These are phyloP conservation scores for Microctenopoma lineatum DNA, from an alignment of 2,797 vertebrate species.

Conservation along the genomic window DNA sequence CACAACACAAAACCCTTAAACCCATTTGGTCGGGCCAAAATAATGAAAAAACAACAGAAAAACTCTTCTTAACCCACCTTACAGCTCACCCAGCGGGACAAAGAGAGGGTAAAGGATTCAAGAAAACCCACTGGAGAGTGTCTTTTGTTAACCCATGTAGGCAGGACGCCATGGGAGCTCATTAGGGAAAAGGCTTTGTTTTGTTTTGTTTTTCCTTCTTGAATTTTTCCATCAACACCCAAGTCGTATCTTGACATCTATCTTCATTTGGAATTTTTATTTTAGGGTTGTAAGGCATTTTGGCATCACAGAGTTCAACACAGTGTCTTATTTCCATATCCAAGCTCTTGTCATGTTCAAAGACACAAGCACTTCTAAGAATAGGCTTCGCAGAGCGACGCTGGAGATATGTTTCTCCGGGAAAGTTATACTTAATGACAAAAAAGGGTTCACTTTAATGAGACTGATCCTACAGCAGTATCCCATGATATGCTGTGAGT, in stretches of 20 bases:
- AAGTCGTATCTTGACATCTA: constrained; percentile 25
- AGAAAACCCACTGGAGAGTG: constrained; percentile 40
- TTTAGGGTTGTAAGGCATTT: constrained; percentile 31
- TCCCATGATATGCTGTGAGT: background rate
- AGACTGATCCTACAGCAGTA: background rate
- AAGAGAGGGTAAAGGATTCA: constrained; percentile 38
- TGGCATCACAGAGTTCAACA: constrained; percentile 31
- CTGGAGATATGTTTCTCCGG: background rate
- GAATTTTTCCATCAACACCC: constrained; percentile 33
- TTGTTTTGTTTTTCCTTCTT: constrained; percentile 28
- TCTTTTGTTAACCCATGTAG: constrained; percentile 31
- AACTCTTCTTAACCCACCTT: constrained; percentile 27
- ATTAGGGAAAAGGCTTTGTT: constrained; percentile 55
- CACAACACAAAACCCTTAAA: background rate
- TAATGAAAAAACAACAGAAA: too few relatives aligned
- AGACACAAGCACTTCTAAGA: constrained; percentile 36
- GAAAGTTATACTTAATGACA: constrained; percentile 24
- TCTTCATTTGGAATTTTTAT: constrained; percentile 48
- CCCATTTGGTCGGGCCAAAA: too few relatives aligned
- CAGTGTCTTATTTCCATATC: constrained; percentile 54
- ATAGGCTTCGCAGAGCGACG: constrained; percentile 28
- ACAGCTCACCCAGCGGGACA: constrained; percentile 13
- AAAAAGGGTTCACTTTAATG: constrained; percentile 11
- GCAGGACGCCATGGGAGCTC: constrained; percentile 61
- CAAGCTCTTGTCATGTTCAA: constrained; percentile 30